A percentile compares a stretch with the other conserved stretches of the same genome.
Conservation (phyloP, 2,888 invertebrate genomes). For the Folsomia candida region DNA sequence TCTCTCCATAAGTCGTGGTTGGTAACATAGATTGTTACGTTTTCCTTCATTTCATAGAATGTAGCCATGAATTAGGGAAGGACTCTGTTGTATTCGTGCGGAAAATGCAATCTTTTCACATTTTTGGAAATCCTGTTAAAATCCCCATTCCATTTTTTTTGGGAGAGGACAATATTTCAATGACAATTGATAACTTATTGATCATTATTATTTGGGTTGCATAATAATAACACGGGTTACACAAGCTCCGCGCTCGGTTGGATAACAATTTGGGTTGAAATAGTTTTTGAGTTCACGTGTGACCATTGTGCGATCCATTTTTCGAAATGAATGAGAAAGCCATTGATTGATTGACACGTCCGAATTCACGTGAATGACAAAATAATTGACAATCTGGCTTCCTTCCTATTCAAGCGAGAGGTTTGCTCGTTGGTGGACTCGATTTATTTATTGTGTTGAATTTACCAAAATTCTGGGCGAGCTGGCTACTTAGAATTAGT, state of each 20-base stretch:
- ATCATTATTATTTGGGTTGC: neutral
- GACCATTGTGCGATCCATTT: neutral
- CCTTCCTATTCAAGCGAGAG: neutral
- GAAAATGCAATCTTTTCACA: neutral
- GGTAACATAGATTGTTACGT: neutral
- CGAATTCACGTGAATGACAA: neutral
- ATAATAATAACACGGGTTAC: too few relatives aligned
- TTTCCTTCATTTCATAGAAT: neutral
- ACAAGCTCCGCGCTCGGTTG: too few relatives aligned
- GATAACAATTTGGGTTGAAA: neutral
- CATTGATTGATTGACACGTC: slow-evolving; percentile 1
- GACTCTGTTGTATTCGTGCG: neutral
- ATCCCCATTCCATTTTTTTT: neutral
- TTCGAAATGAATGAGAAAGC: neutral
- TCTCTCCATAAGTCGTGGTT: too few relatives aligned
- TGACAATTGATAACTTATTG: neutral
- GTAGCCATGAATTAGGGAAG: neutral
- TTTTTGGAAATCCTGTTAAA: slow-evolving; percentile 3
- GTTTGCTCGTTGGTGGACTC: neutral
- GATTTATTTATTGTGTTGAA: neutral
- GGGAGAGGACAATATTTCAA: neutral
- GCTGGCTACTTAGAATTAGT: neutral
- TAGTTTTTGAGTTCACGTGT: neutral
- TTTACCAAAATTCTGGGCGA: neutral
- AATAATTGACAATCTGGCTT: neutral